Base-by-base conservation (phyloP, 2,888 invertebrate genomes). In the Caenorhabditis uteleia region DNA sequence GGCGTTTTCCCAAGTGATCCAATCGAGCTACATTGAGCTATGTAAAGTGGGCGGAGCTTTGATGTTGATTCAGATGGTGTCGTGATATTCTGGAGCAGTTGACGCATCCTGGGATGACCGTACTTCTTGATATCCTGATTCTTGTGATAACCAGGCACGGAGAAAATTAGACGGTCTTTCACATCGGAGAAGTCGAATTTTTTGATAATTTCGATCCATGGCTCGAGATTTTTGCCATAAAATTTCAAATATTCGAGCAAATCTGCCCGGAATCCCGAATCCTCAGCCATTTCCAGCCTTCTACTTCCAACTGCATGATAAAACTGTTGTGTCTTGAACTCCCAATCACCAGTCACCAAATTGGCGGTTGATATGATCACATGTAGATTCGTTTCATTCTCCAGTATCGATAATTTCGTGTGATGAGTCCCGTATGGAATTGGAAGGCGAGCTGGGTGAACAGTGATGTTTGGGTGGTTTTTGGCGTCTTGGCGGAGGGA, bases 1-100 rank as follows among this genome's bases (percentile, higher is more conserved):
- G 84, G 77, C 16, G 69, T 75, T 12, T 89, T 86, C 1, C 94
- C 94, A 47, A 91, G 87, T 64, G 90, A 76, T 6, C 80, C 80
- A 26, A 80, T 78, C 1, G 79, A 79, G 29, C 75, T 76, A 50
- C 75, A 77, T 34, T 78, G 78, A 8, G 51, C 45, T 5, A 76
- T 43, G 21, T 60, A 70, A 5, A 70, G 26, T 20, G 64, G 43
- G 21, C 40, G 27, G 3, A n/a, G n/a, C n/a, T 38, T 18, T 7
- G 49, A 45, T 1, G 45, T 25, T 12, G 38, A 14, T 16, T 29
- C 34, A 14, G 3, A 14, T 2, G 26, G 8, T 7, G 42, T 33
- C 14, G 49, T 38, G 14, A 7, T 12, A 7, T 62, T 47, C 0
- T 26, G 16, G 6, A 65, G 42, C 3, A 57, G 18, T 8, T 20